Evolutionary conservation across 1,140 invertebrate genomes (phyloP), one percentile per base, ranked within the genome.

Genomic region (Steinernema feltiae): DNA sequence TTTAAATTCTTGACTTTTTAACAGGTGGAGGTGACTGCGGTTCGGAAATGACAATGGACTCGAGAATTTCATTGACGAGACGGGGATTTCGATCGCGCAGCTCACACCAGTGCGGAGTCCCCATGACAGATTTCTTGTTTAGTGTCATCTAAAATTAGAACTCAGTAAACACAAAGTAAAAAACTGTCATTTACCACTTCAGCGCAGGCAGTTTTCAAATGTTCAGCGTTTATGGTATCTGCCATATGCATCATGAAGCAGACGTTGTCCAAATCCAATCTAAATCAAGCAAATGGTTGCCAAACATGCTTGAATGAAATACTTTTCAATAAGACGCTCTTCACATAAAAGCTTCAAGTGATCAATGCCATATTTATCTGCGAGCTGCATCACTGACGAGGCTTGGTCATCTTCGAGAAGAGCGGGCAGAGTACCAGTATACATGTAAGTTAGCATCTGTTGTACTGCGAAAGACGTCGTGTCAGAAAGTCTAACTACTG

Each of bases 341-440:
- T 85, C 86, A 31, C 85, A 86, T 1, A 86, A 48, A 29, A 80
- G 71, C 77, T 85, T 85, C n/a, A 85, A 75, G 7, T 79, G 78
- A 17, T 81, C 78, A 21, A 85, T 73, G 1, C 78, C 78, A 75
- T 85, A 85, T 69, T 85, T 85, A 24, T 85, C 84, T 0, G 84
- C 82, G 15, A 85, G 77, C 74, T 85, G 79, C 32, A 85, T 87
- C 41, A 85, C 69, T 30, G 76, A 73, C 1, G 79, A 53, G 30
- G 80, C 80, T 63, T 84, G 76, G 18, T 79, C 76, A 17, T 86
- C 74, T 18, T 83, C 84, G 17, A 77, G 74, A 29, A 86, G 46
- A 0, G 70, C 21, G 30, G 31, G 41, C 29, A 78, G 69, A 24
- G 30, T 80, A 1, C 82, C 82, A 0, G 80, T 71, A 35, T 85